phyloP scores from a whole-genome alignment of 37 sponge, comb jelly and placozoan species.

The Amphimedon queenslandica region DNA sequence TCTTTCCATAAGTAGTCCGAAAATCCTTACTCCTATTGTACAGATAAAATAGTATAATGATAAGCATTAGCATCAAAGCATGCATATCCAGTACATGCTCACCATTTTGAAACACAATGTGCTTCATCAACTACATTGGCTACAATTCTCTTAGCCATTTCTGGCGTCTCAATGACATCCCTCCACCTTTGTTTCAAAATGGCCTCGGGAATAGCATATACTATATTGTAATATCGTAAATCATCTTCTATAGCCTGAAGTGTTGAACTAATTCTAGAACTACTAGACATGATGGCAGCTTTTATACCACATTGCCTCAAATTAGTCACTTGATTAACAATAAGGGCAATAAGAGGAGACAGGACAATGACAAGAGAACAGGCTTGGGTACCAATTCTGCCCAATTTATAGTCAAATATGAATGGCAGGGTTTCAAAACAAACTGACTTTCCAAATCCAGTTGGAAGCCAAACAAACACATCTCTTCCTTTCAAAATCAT shows the following conservation, averaged over 20 bases:
- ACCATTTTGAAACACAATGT: slow-evolving; percentile 38
- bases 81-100: no score
- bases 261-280: background rate
- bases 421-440: slow-evolving; percentile 7
- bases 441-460: slow-evolving; percentile 7
- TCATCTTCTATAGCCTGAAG: slow-evolving; percentile 15
- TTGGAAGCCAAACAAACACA: slow-evolving; percentile 10
- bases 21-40: slow-evolving; percentile 48
- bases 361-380: slow-evolving; percentile 16
- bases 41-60: background rate
- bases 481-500: background rate
- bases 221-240: background rate
- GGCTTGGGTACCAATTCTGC: background rate
- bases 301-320: slow-evolving; percentile 15
- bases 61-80: background rate
- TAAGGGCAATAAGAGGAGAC: slow-evolving; percentile 48
- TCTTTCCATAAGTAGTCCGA: slow-evolving; percentile 32
- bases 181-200: slow-evolving; percentile 12
- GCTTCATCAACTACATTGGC: slow-evolving; percentile 29
- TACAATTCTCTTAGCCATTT: background rate
- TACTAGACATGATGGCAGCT: slow-evolving; percentile 17
- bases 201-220: slow-evolving; percentile 20
- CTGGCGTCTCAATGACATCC: slow-evolving; percentile 12
- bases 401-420: slow-evolving; percentile 9
- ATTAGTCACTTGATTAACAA: slow-evolving; percentile 32